A percentile compares a stretch with the other conserved stretches of the same genome.
Evolutionary conservation across 1,140 invertebrate genomes (phyloP).

Genomic region (Bombus sylvicola): DNA sequence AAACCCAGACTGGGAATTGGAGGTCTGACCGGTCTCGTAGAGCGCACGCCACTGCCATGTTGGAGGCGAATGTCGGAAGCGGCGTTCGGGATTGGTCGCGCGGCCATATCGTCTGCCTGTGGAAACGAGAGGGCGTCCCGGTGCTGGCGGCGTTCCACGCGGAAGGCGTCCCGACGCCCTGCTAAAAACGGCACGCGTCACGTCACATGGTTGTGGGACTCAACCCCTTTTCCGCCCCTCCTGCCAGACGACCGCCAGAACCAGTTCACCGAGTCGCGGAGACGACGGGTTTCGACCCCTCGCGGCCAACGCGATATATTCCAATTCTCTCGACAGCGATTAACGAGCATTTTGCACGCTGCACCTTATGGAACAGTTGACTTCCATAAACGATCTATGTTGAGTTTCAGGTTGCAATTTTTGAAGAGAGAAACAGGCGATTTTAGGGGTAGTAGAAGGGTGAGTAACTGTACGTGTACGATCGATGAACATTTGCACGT

Average conservation of each 20-base stretch:
- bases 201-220: constrained; percentile 69
- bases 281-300: constrained; percentile 22
- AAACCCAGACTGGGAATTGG: neutral
- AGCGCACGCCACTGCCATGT: constrained; percentile 78
- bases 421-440: too few relatives aligned
- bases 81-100: constrained; percentile 73
- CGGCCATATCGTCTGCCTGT: constrained; percentile 66
- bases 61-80: constrained; percentile 71
- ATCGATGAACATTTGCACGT: neutral
- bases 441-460: too few relatives aligned
- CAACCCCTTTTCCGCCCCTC: constrained; percentile 43
- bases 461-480: too few relatives aligned
- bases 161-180: constrained; percentile 77
- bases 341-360: neutral
- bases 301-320: neutral
- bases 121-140: constrained; percentile 71
- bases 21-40: constrained; percentile 26
- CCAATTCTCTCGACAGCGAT: neutral
- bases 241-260: neutral
- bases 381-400: neutral
- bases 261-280: constrained; percentile 25
- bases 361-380: neutral
- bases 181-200: constrained; percentile 80
- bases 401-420: neutral
- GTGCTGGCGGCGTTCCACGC: constrained; percentile 64